Evolutionary conservation across 2,888 invertebrate genomes (phyloP), one percentile per base, ranked within the genome.

Genomic region (Nomada fucata): DNA sequence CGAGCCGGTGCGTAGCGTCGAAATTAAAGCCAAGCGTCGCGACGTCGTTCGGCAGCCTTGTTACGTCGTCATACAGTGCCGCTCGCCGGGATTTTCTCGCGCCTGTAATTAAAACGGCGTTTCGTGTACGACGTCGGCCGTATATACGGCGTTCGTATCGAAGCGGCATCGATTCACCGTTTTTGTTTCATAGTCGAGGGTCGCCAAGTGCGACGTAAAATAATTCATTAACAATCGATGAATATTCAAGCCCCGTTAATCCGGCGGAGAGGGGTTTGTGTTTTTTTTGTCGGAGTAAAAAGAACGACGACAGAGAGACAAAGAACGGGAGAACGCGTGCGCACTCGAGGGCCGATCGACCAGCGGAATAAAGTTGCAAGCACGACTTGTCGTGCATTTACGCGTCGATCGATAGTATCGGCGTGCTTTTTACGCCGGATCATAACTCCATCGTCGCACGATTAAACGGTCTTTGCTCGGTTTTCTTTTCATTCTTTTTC

Each of bases 181-280:
- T 76, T 80, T 82, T 82, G 82, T 79, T 70, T 80, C 55, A 23
- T 60, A 15, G 50, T 55, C 55, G 68, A 57, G 74, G 18, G 55
- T 29, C 60, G 69, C 64, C 73, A 64, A 42, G 26, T 20, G 60
- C 64, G n/a, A 65, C 60, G 15, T 67, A 67, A 84, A 85, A 85
- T 88, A 89, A 90, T 90, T 89, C 79, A 89, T 87, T 86, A 86
- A 83, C 80, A 74, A 20, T 44, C 44, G 20, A 44, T 44, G 23
- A 63, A 89, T 89, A 88, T 89, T 88, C 86, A 86, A 83, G 71
- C 23, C 29, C 61, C 63, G 82, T 88, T 82, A 85, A 79, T 84
- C 70, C 67, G 70, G 42, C 59, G 60, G 63, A 69, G 3, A 26
- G 52, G 9, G 15, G 20, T 23, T 23, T 23, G n/a, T n/a, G 20